Base-by-base conservation (phyloP, 2,888 invertebrate genomes). In the Shargacucullia verbasci region DNA sequence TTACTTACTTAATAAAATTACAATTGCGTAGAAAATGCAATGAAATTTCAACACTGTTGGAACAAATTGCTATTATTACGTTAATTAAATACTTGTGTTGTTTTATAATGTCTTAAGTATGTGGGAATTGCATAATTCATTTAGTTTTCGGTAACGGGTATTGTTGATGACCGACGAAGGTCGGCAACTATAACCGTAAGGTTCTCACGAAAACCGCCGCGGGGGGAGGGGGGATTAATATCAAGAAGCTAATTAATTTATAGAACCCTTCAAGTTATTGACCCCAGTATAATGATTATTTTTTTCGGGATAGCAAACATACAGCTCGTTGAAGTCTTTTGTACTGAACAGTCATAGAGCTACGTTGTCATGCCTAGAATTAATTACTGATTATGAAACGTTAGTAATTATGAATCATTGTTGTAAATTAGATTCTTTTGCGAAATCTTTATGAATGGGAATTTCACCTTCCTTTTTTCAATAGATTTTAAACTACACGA, bases 251-350 rank as follows among this genome's bases (percentile, higher is more conserved):
- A 57, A 70, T 52, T 70, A 37, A 45, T 45, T 12, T 12, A 10
- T 1, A 46, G 34, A 25, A 38, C 55, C 55, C 48, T 35, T 55
- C n/a, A 38, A 20, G 37, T 45, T 40, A 39, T 29, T 55, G 12
- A 54, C 20, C 39, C 29, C 15, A 4, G 33, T 25, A 13, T 25
- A 52, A 29, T 39, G 43, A 60, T 52, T 11, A 12, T 1, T n/a
- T 7, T 34, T 37, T 61, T 31, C n/a, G 15, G 66, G 50, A 60
- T 38, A 33, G 9, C 45, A 41, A 41, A 34, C 34, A 12, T n/a
- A 54, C 44, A 77, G 70, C 90, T 82, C 92, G 92, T 93, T 92
- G 90, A 93, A 83, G 85, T 92, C 92, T 92, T 92, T 92, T 90
- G 81, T 89, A 89, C 59, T 69, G 55, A 54, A 53, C 44, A 37